A percentile compares a stretch with the other conserved stretches of the same genome.
Evolutionary conservation across 2,797 vertebrate species (phyloP).

Genomic region (Rhinichthys osculus): DNA sequence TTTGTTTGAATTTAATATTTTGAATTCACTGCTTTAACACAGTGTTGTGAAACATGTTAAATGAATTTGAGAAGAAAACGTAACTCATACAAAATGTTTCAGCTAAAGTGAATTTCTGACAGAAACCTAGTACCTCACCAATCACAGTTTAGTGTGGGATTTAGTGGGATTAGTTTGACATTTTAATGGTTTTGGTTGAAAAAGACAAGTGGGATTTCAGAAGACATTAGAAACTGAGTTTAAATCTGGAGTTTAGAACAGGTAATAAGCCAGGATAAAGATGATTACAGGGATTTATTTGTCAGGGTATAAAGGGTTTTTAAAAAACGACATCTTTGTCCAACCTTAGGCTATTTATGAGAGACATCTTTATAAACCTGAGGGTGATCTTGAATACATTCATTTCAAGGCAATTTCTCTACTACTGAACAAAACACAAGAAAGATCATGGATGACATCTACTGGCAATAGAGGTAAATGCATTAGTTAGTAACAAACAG

Average conservation of each 20-base stretch:
- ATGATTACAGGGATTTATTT: not conserved
- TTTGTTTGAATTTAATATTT: too few relatives aligned
- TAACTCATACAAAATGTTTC: not conserved
- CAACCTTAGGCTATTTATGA: not conserved
- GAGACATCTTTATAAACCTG: not conserved
- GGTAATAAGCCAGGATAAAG: not conserved
- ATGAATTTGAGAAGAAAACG: not conserved
- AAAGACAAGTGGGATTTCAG: not conserved
- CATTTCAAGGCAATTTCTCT: not conserved
- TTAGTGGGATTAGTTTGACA: not conserved
- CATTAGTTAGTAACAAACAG: not conserved
- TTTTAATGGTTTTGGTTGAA: not conserved
- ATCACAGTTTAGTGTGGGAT: too few relatives aligned
- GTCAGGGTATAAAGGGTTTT: too few relatives aligned
- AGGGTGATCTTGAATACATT: not conserved
- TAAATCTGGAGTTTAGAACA: not conserved
- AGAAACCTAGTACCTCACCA: not conserved
- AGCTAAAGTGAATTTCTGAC: not conserved
- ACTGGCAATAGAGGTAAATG: constrained; percentile 12
- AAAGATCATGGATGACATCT: constrained; percentile 23
- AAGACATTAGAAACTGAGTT: not conserved
- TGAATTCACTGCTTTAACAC: too few relatives aligned
- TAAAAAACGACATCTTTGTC: not conserved
- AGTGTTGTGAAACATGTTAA: too few relatives aligned
- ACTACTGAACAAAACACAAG: not conserved